These are phyloP conservation scores for Campaea margaritaria DNA, from an alignment of 2,888 invertebrate species.

Conservation along the genomic window DNA sequence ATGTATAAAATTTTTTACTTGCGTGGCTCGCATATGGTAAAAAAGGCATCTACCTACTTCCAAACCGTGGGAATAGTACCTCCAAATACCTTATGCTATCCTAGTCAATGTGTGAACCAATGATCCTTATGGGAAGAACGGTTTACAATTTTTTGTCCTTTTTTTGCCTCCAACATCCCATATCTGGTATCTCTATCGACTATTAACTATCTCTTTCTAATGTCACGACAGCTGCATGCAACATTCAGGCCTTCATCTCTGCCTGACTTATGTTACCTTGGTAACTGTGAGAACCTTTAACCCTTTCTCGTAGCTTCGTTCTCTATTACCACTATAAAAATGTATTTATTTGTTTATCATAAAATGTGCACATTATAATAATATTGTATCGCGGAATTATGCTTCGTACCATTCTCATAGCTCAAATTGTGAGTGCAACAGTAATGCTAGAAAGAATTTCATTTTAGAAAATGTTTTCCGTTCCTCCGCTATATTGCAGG, in stretches of 20 bases:
- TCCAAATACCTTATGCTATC: background rate
- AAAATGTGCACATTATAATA: too few relatives aligned
- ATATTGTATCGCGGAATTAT: too few relatives aligned
- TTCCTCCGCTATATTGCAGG: slow-evolving; percentile 42
- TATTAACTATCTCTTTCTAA: background rate
- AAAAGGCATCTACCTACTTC: background rate
- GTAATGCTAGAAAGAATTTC: slow-evolving; percentile 56
- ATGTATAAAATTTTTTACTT: too few relatives aligned
- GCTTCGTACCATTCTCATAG: too few relatives aligned
- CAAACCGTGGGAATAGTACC: slow-evolving; percentile 18
- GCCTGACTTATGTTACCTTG: background rate
- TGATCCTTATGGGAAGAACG: background rate
- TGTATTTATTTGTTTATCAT: too few relatives aligned
- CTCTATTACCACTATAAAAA: too few relatives aligned
- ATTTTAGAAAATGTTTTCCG: slow-evolving; percentile 58
- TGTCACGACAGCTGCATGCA: background rate
- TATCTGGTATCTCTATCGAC: too few relatives aligned
- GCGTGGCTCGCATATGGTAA: background rate
- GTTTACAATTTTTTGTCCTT: background rate
- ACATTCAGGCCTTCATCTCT: background rate
- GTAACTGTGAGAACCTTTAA: slow-evolving; percentile 32
- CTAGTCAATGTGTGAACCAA: slow-evolving; percentile 6
- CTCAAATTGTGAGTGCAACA: slow-evolving; percentile 35
- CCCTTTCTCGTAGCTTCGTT: too few relatives aligned
- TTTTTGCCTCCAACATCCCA: background rate